Evolutionary conservation across 1,140 invertebrate genomes (phyloP), one percentile per base, ranked within the genome.

Genomic region (Aricia agestis): DNA sequence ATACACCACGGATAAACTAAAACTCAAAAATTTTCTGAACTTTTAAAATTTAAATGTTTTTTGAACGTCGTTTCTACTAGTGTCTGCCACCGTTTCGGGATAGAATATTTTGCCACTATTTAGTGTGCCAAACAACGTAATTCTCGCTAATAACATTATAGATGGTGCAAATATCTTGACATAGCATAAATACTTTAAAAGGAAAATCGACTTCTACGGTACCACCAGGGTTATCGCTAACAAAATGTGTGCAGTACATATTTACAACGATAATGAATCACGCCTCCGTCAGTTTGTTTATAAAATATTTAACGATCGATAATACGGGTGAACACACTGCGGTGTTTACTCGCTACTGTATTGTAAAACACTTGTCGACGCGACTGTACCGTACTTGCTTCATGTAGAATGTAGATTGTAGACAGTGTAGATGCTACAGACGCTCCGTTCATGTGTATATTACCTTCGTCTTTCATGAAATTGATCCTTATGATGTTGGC

Each of bases 241-340:
- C 45, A 52, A 52, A 52, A 52, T 15, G 45, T 52, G 45, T 52
- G 13, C 31, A 36, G 45, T 13, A 52, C 31, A 36, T 9, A 36
- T 67, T 18, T 42, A 41, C 11, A 32, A 10, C 36, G 17, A 31
- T 32, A 66, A 25, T 66, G 32, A 66, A 9, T 67, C 36, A 45
- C 17, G 9, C 36, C 32, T 41, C 18, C 9, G n/a, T 42, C 66
- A 42, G 66, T 36, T 67, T 42, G n/a, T 67, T 67, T 42, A 67
- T 67, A 18, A 67, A 67, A 67, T 67, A 42, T 67, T 19, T 67
- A 67, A 10, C 42, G 32, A 67, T 67, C 36, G 36, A 67, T 67
- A 67, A 42, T 18, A 42, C 36, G 42, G 66, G 32, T 67, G 36
- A 42, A 67, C 42, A 67, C 36, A 67, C 66, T 67, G 66, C 36